Percentiles rank a stretch among this genome's conserved stretches.
These are phyloP conservation scores for Motacilla alba DNA, from an alignment of 2,113 vertebrate species.

Conservation along the genomic window DNA sequence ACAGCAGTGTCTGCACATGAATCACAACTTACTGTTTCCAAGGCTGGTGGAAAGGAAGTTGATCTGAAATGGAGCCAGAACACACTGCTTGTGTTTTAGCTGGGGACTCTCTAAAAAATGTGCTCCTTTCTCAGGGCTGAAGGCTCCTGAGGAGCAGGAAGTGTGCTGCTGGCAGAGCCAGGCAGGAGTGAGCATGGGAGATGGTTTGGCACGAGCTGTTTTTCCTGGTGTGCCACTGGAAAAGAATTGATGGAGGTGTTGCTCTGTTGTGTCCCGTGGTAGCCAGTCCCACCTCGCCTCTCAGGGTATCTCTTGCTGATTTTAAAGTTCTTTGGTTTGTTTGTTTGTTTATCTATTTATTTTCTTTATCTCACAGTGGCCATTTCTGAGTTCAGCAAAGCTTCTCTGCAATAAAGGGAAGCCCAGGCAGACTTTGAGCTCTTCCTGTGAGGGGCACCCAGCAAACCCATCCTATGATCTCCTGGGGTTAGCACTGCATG, in stretches of 20 bases:
- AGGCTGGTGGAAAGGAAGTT: neutral
- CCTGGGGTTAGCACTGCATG: neutral
- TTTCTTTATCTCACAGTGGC: neutral
- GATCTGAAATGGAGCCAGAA: slow-evolving; percentile 27
- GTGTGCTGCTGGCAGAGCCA: neutral
- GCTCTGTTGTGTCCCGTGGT: fast-evolving
- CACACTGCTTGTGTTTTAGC: neutral
- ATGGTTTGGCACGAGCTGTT: neutral
- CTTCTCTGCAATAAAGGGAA: neutral
- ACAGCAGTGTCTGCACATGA: neutral
- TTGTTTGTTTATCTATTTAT: fast-evolving
- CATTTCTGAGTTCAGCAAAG: neutral
- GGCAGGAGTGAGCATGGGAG: neutral
- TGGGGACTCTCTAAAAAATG: neutral
- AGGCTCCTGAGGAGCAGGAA: neutral
- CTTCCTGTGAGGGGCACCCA: neutral
- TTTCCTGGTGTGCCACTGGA: neutral
- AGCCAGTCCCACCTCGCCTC: neutral
- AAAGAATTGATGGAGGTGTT: neutral
- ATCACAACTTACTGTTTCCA: neutral
- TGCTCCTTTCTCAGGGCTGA: neutral
- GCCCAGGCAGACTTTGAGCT: neutral
- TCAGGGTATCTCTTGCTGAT: neutral
- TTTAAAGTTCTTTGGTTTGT: neutral
- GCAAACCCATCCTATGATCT: neutral